Percentiles rank a stretch among this genome's conserved stretches.
These are phyloP conservation scores for Tromatobia lineatoria DNA, from an alignment of 2,888 invertebrate genomes.

Conservation along the genomic window DNA sequence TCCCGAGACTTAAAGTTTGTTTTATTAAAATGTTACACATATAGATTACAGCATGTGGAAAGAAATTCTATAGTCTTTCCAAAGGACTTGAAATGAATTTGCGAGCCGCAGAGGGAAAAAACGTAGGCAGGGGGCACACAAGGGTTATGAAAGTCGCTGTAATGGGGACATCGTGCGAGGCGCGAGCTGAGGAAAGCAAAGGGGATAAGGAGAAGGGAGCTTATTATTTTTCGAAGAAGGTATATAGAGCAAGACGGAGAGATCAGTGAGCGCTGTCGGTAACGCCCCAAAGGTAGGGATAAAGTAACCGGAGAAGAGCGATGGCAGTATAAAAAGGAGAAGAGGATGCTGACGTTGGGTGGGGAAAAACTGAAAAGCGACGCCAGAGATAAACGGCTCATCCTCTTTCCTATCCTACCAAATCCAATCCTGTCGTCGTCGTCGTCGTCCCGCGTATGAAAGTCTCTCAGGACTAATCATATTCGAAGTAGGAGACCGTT, in stretches of 20 bases:
- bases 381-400: constrained; percentile 84
- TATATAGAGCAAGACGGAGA: constrained; percentile 66
- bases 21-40: background rate
- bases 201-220: constrained; percentile 75
- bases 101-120: constrained; percentile 57
- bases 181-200: constrained; percentile 55
- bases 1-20: background rate
- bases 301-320: constrained; percentile 78
- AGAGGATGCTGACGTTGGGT: constrained; percentile 60
- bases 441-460: constrained; percentile 73
- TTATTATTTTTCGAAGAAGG: constrained; percentile 81
- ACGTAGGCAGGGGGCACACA: constrained; percentile 9
- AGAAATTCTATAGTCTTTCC: constrained; percentile 58
- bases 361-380: constrained; percentile 82
- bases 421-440: constrained; percentile 80
- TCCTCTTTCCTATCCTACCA: constrained; percentile 78
- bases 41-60: constrained; percentile 38
- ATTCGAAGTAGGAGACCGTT: constrained; percentile 72
- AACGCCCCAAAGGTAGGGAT: constrained; percentile 79
- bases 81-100: constrained; percentile 74
- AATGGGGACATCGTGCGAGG: constrained; percentile 51
- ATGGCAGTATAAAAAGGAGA: constrained; percentile 68
- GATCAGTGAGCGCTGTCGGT: constrained; percentile 70
- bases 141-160: constrained; percentile 27
- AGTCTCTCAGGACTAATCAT: constrained; percentile 81